phyloP scores from a whole-genome alignment of 2,888 invertebrate genomes.

The Leucophora obtusa region DNA sequence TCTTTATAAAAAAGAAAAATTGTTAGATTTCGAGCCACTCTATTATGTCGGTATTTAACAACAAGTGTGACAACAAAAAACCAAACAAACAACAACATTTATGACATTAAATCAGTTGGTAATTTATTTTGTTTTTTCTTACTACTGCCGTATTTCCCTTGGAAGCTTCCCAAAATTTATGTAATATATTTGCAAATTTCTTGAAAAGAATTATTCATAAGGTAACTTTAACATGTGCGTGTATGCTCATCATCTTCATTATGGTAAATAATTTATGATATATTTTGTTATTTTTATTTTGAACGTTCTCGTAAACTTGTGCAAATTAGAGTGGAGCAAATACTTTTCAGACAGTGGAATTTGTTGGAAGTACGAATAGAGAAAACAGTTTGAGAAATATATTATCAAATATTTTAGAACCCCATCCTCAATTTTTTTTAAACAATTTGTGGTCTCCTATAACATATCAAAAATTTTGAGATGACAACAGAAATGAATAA shows the following conservation, averaged over 20 bases:
- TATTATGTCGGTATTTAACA: slow-evolving; percentile 20
- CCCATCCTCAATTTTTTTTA: too few species aligned
- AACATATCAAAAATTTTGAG: too few species aligned
- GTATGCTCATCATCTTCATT: background rate
- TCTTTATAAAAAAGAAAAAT: too few species aligned
- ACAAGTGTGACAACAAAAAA: slow-evolving; percentile 34
- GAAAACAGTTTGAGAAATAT: too few species aligned
- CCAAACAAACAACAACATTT: slow-evolving; percentile 9
- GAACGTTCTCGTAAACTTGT: too few species aligned
- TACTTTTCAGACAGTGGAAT: too few species aligned
- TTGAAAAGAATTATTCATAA: slow-evolving; percentile 49
- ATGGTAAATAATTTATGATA: slow-evolving; percentile 17
- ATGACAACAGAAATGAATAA: too few species aligned
- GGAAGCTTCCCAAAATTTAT: background rate
- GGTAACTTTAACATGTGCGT: slow-evolving; percentile 5
- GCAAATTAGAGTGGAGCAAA: too few species aligned
- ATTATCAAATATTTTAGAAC: too few species aligned
- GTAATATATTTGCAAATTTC: slow-evolving; percentile 36
- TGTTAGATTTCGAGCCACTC: background rate
- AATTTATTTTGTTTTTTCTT: slow-evolving; percentile 34
- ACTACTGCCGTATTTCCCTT: background rate
- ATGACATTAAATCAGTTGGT: slow-evolving; percentile 47
- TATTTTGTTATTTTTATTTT: background rate
- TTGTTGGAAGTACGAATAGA: too few species aligned
- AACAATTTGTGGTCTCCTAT: too few species aligned